A percentile compares a stretch with the other conserved stretches of the same genome.
These are phyloP conservation scores for Mastomys coucha DNA, from an alignment of 2,113 vertebrate genomes.

Conservation along the genomic window DNA sequence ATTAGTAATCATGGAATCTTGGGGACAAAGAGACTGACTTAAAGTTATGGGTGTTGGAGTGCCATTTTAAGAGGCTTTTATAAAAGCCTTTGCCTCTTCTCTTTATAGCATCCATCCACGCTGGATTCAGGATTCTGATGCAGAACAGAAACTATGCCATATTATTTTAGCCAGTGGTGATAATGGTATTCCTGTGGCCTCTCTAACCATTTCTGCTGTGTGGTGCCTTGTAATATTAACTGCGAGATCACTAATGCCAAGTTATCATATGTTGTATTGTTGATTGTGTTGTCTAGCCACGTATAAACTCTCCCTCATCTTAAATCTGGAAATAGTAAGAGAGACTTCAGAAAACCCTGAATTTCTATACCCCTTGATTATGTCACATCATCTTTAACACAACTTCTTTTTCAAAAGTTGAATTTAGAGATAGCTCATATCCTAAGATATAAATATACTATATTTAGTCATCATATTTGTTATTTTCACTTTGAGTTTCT, in stretches of 20 bases:
- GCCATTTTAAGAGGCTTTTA: background rate
- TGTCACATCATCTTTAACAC: background rate
- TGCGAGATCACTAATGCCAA: background rate
- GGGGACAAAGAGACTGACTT: background rate
- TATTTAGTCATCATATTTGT: background rate
- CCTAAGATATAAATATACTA: background rate
- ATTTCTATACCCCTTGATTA: background rate
- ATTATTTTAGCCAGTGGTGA: background rate
- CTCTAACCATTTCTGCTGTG: background rate
- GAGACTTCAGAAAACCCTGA: background rate
- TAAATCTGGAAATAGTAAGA: background rate
- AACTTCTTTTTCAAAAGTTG: background rate
- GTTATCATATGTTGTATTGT: background rate
- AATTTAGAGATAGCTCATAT: background rate
- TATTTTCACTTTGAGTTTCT: slow-evolving; percentile 7
- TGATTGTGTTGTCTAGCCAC: background rate
- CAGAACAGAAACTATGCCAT: too few relatives aligned
- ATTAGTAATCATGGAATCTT: background rate
- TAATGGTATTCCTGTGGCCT: background rate
- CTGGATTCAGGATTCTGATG: background rate
- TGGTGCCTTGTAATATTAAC: background rate
- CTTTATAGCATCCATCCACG: fast-evolving
- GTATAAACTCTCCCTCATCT: background rate
- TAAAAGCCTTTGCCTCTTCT: background rate
- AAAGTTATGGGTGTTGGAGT: background rate